phyloP scores from a whole-genome alignment of 2,797 vertebrate species.

The Orestias chungarensis region DNA sequence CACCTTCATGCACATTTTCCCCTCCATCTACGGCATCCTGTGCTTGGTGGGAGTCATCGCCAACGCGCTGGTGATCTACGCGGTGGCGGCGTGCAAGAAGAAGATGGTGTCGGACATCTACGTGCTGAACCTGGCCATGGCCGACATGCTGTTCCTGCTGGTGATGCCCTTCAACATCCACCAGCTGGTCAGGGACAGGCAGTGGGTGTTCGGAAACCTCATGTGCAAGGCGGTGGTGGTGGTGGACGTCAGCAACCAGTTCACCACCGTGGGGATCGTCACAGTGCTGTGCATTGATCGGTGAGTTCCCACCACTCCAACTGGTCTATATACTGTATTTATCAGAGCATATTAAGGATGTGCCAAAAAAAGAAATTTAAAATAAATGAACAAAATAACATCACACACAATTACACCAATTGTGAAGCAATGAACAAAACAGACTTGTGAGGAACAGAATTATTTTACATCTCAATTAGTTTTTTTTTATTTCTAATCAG shows the following conservation, averaged over 20 bases:
- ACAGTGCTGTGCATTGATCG: conserved; percentile 85
- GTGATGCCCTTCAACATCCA: conserved; percentile 88
- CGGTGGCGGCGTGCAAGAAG: conserved; percentile 83
- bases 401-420: no score
- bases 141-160: conserved; percentile 83
- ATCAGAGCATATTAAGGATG: neutral
- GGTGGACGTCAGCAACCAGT: conserved; percentile 86
- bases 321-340: no score
- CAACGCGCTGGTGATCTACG: conserved; percentile 83
- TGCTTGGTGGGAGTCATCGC: conserved; percentile 81
- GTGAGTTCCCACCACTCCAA: conserved; percentile 58
- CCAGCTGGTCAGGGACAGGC: conserved; percentile 83
- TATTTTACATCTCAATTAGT: neutral
- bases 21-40: conserved; percentile 82
- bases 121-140: conserved; percentile 83
- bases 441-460: no score
- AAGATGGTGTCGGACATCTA: conserved; percentile 86
- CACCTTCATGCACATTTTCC: conserved; percentile 84
- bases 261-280: conserved; percentile 85
- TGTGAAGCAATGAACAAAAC: no score
- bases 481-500: neutral
- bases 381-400: no score
- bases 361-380: neutral
- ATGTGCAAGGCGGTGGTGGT: conserved; percentile 86
- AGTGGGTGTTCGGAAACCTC: conserved; percentile 86